Conservation (phyloP, 2,113 vertebrate species). For the Dromiciops gliroides region DNA sequence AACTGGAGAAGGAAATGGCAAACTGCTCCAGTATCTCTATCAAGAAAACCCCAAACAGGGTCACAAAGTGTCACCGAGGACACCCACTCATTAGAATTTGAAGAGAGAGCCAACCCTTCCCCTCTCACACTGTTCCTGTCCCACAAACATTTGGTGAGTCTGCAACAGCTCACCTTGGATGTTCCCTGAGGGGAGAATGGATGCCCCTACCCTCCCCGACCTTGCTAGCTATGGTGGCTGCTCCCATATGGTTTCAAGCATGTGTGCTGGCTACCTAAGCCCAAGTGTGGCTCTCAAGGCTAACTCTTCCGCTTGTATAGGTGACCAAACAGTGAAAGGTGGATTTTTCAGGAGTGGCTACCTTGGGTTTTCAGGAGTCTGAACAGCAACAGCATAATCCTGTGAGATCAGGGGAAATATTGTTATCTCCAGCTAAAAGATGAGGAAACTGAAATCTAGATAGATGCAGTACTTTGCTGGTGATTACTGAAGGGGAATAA, state of each 20-base stretch:
- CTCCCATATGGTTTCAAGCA: too few relatives aligned
- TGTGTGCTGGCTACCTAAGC: too few relatives aligned
- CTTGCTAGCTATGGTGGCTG: not conserved
- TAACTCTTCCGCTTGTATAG: not conserved
- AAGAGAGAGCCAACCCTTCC: not conserved
- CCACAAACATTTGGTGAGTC: not conserved
- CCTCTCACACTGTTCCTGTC: not conserved
- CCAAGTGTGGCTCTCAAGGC: too few relatives aligned
- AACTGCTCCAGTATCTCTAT: not conserved
- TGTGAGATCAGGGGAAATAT: not conserved
- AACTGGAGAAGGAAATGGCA: not conserved
- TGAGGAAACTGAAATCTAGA: not conserved
- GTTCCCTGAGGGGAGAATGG: not conserved
- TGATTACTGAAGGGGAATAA: not conserved
- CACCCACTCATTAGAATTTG: not conserved
- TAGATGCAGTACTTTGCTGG: not conserved
- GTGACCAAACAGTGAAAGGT: too few relatives aligned
- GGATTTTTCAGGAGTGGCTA: too few relatives aligned
- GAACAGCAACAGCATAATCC: not conserved
- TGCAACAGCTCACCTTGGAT: too few relatives aligned
- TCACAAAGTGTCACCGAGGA: not conserved
- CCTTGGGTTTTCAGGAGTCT: not conserved
- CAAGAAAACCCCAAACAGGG: not conserved
- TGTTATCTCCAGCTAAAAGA: not conserved
- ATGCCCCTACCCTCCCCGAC: not conserved